Evolutionary conservation across 2,113 vertebrate genomes (phyloP), one percentile per base, ranked within the genome.

Genomic region (Myotis davidii): DNA sequence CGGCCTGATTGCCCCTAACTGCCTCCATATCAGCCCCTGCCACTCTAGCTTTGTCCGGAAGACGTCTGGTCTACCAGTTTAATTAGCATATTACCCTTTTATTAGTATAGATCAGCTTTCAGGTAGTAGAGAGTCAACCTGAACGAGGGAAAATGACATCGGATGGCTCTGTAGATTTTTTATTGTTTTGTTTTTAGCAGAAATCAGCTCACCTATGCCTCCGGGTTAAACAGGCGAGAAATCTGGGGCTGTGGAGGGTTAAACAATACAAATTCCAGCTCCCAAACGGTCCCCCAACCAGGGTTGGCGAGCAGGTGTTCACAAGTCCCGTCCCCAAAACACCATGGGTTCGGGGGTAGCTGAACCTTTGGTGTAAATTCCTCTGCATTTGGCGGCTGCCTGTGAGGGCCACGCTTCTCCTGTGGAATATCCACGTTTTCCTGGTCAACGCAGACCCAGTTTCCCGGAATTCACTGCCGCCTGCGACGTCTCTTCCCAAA

Each of bases 311-410:
- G 48, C 1, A n/a, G 7, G 8, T n/a, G 39, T 61, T 17, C 32
- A 21, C 5, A 20, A 1, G 25, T 5, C 32, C 8, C 1, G 0
- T 12, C 10, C 16, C 11, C 54, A 39, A 20, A 42, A 37, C 1
- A 3, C 0, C 0, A 3, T 9, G 9, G 6, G 13, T 3, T 9
- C 5, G 0, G 12, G 29, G 42, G 9, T 12, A 11, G 4, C 1
- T 0, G 48, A 16, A 3, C 0, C 23, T 5, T 8, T 10, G 23
- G 6, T 0, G n/a, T 4, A 0, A 2, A 8, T 16, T 6, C 6
- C 3, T 61, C 27, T 32, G 8, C 23, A 8, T 25, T 9, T 13
- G n/a, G 9, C 0, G 42, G 4, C 42, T 21, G 29, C 2, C 1
- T 9, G 6, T 9, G 0, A 23, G 1, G 10, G 2, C 70, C 37